Evolutionary conservation across 2,797 vertebrate species (phyloP), one percentile per base, ranked within the genome.

Genomic region (Catharus ustulatus): DNA sequence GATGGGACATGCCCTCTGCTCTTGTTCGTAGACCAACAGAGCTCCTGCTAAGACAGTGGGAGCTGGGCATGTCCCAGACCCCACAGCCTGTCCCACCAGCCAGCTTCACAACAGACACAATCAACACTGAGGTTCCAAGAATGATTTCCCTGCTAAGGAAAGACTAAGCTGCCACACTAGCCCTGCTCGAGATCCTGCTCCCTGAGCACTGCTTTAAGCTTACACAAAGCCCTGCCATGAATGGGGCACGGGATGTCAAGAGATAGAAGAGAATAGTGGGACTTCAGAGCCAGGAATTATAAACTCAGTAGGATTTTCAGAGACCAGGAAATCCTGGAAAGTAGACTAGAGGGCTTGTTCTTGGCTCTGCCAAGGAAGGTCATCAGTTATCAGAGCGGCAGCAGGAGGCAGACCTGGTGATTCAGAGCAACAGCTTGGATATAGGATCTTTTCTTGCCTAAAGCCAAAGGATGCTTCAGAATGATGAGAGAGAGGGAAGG

Each of bases 361-460:
- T 54, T 43, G 61, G 12, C 34, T 89, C 66, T 91, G n/a, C 54
- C 7, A 6, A 81, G 80, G 46, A 86, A 77, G 38, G 49, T 58
- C 55, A 80, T 80, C 72, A 49, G 83, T 62, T 80, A 34, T 69
- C 2, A 0, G 52, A 63, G 45, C 0, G 1, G 84, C 26, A 94
- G 75, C 36, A 75, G 48, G 24, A 92, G 54, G 38, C 58, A 78
- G 54, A 83, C 36, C 78, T 1, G 0, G 66, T 95, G 93, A 90
- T 90, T 94, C 92, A 95, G 62, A 76, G 21, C 49, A 84, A 21
- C 42, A 86, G n/a, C 85, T 94, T 79, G 40, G 59, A 55, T 45
- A 67, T 69, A 30, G 2, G 63, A 94, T 17, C 73, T 66, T 29
- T 59, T 79, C 84, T 88, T 94, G 90, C 71, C 55, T 79, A 42